Conservation (phyloP, 2,888 invertebrate species). For the Charanyca ferruginea region DNA sequence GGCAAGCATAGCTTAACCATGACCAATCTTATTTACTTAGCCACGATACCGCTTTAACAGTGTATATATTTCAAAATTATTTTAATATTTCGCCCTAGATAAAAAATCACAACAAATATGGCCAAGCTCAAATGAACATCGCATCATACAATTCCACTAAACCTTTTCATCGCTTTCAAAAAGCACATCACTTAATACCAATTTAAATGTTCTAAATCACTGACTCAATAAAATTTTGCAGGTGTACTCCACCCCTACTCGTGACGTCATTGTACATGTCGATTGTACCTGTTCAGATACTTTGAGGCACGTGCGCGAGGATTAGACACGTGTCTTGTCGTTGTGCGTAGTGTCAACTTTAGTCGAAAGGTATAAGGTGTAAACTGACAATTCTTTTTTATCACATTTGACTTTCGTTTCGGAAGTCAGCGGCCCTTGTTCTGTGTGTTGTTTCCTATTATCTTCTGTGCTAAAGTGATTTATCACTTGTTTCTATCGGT, state of each 20-base stretch:
- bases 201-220: constrained; percentile 63
- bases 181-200: constrained; percentile 69
- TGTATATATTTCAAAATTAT: no score
- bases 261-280: constrained; percentile 24
- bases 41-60: no score
- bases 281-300: constrained; percentile 35
- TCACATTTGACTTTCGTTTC: no score
- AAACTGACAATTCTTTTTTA: no score
- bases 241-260: constrained; percentile 54
- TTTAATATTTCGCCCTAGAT: neutral
- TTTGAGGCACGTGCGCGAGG: constrained; percentile 47
- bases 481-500: no score
- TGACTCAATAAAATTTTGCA: constrained; percentile 56
- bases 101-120: constrained; percentile 4
- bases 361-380: neutral
- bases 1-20: no score
- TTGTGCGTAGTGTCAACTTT: constrained; percentile 11
- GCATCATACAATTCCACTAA: constrained; percentile 9
- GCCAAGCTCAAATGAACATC: neutral
- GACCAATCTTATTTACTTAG: no score
- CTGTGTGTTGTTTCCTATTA: no score
- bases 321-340: constrained; percentile 54
- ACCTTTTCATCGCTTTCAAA: constrained; percentile 27
- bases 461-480: no score
- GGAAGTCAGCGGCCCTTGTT: no score